Base-by-base conservation (phyloP, 2,797 vertebrate species). In the Alfaro cultratus region DNA sequence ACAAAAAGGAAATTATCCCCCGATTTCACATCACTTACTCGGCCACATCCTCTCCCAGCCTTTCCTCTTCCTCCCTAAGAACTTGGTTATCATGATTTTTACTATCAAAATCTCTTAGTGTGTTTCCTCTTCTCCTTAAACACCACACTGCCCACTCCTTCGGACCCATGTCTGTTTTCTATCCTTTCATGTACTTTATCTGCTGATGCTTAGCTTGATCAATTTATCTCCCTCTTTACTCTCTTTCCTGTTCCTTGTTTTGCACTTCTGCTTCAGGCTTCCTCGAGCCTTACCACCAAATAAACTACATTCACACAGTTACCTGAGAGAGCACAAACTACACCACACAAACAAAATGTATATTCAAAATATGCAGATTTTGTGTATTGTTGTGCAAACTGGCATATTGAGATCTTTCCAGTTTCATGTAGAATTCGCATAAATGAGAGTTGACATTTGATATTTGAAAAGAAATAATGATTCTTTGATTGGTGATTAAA, bases 21-120 rank as follows among this genome's bases (percentile, higher is more conserved):
- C 0, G 26, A n/a, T 68, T 57, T 71, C 47, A 72, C 29, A 45
- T 77, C 82, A 43, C 74, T 80, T 75, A 74, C 36, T 75, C 12
- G 67, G 21, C 43, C 45, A 47, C 71, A 74, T 79, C 79, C 55
- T 71, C 62, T 60, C 73, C 0, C 31, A 57, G 36, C 39, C 34
- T 78, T 6, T 2, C 16, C 77, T 74, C 62, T 67, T 81, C 23
- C 31, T 76, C 64, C 64, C 84, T 77, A 41, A 60, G 49, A 67
- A 80, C 73, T 57, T 64, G 16, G 73, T 80, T 71, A 60, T 80
- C 8, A 34, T 80, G 31, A 76, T 82, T 74, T 79, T 81, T 46
- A 68, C 81, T 73, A 80, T 82, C 80, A 53, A 77, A 46, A 43
- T 89, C 70, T 80, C 75, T 80, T 80, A 79, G 77, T 29, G 71